Base-by-base conservation (phyloP, 2,888 invertebrate genomes). In the Vannuccia rotundouncinata region DNA sequence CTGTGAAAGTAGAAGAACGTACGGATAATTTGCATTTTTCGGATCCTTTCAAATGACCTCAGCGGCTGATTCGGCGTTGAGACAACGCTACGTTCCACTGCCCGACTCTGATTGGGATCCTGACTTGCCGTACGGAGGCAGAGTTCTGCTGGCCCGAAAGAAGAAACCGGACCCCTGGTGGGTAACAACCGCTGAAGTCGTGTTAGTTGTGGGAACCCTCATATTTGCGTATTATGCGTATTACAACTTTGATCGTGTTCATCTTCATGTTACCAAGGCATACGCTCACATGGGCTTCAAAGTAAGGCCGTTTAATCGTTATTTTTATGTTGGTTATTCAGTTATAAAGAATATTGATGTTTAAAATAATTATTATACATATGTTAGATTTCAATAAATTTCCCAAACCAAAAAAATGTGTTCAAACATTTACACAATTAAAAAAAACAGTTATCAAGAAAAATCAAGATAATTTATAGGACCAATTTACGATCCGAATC, bases 261-360 rank as follows among this genome's bases (percentile, higher is more conserved):
- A 89, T 83, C 88, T 87, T 83, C 86, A 89, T 82, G 85, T 89
- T 5, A 86, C 87, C 25, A 85, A 86, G 80, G 87, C 85, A 0
- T 89, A 89, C 83, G 89, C 89, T 1, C 86, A 87, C 80, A 84
- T 89, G 1, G 89, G 89, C 0, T 88, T 88, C 82, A 83, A 86
- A 1, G 78, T 74, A 28, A 78, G 59, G 22, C 2, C 30, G 1
- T 13, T 74, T 66, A 25, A 5, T 17, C n/a, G n/a, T n/a, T n/a
- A n/a, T n/a, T n/a, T n/a, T n/a, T n/a, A n/a, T n/a, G n/a, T n/a
- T n/a, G n/a, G n/a, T n/a, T n/a, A n/a, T n/a, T n/a, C n/a, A n/a
- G n/a, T n/a, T n/a, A n/a, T n/a, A n/a, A n/a, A n/a, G n/a, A n/a
- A n/a, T n/a, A n/a, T n/a, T n/a, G n/a, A n/a, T n/a, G n/a, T n/a